A percentile compares a stretch with the other conserved stretches of the same genome.
phyloP scores from a whole-genome alignment of 2,113 vertebrate genomes.

The Leptodactylus fuscus region DNA sequence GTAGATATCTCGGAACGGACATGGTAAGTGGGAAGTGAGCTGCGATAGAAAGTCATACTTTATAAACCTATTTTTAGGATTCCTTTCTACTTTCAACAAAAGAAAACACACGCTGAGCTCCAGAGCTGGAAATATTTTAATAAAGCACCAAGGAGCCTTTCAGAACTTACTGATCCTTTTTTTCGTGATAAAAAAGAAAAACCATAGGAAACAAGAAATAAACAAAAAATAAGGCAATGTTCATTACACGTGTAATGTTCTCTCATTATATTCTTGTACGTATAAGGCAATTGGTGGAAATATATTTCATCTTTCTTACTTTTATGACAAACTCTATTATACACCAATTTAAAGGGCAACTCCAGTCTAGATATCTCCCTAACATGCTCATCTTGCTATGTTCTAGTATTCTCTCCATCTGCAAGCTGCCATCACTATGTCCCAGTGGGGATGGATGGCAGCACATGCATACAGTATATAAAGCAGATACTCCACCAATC shows the following conservation, averaged over 20 bases:
- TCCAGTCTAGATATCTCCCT: neutral
- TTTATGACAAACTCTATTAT: neutral
- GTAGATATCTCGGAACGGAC: neutral
- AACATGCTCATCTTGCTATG: too few species aligned
- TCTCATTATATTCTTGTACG: neutral
- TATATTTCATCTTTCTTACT: neutral
- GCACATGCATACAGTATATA: too few species aligned
- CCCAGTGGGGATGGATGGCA: too few species aligned
- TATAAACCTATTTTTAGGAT: slow-evolving; percentile 16
- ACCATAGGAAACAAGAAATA: neutral
- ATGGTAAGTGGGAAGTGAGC: neutral
- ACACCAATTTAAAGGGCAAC: neutral
- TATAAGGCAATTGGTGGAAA: neutral
- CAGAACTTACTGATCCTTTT: slow-evolving; percentile 17
- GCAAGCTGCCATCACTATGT: too few species aligned
- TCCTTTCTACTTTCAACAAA: slow-evolving; percentile 14
- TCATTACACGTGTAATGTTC: too few species aligned
- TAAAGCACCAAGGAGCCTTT: slow-evolving; percentile 2
- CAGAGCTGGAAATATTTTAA: slow-evolving; percentile 3
- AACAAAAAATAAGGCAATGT: neutral
- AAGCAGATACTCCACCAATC: too few species aligned
- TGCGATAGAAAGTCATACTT: neutral
- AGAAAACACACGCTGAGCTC: neutral
- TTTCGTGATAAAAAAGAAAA: slow-evolving; percentile 11
- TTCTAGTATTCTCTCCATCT: too few species aligned